Percentiles rank a stretch among this genome's conserved stretches.
phyloP scores from a whole-genome alignment of 2,888 invertebrate genomes.

The Sesamia inferens region DNA sequence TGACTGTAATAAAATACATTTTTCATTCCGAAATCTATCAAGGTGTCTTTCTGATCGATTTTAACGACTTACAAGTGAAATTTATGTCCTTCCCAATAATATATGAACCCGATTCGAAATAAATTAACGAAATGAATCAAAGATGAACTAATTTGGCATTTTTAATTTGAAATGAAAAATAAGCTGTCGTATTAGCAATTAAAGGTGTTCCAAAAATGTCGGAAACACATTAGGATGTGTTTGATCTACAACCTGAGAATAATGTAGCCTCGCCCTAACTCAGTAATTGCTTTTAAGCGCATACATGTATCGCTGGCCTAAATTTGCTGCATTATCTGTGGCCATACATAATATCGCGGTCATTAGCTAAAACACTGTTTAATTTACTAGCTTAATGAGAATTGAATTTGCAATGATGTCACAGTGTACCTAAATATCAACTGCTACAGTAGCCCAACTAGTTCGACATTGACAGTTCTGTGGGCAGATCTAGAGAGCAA shows the following conservation, averaged over 20 bases:
- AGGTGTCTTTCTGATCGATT: slow-evolving; percentile 19
- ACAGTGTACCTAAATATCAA: background rate
- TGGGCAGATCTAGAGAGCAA: too few relatives aligned
- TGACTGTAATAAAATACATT: slow-evolving; percentile 28
- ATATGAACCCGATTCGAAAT: slow-evolving; percentile 32
- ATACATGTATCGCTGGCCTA: slow-evolving; percentile 55
- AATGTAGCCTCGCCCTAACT: slow-evolving; percentile 52
- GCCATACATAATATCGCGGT: slow-evolving; percentile 44
- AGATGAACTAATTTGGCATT: slow-evolving; percentile 40
- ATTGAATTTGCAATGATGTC: slow-evolving; percentile 41
- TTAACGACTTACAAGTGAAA: slow-evolving; percentile 31
- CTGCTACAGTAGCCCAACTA: slow-evolving; percentile 14
- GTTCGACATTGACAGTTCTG: slow-evolving; percentile 14
- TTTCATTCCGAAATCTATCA: slow-evolving; percentile 42
- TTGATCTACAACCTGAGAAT: slow-evolving; percentile 49
- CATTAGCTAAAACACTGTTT: slow-evolving; percentile 55
- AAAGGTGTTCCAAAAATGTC: slow-evolving; percentile 37
- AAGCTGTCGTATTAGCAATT: slow-evolving; percentile 33
- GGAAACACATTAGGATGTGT: slow-evolving; percentile 36
- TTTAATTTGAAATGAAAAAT: slow-evolving; percentile 48
- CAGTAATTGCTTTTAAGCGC: slow-evolving; percentile 55
- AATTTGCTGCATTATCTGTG: slow-evolving; percentile 56
- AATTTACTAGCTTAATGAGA: slow-evolving; percentile 48
- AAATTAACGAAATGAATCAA: slow-evolving; percentile 38
- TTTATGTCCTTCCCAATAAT: slow-evolving; percentile 38